A percentile compares a stretch with the other conserved stretches of the same genome.
phyloP scores from a whole-genome alignment of 2,797 vertebrate genomes.

The Craterocephalus amniculus region DNA sequence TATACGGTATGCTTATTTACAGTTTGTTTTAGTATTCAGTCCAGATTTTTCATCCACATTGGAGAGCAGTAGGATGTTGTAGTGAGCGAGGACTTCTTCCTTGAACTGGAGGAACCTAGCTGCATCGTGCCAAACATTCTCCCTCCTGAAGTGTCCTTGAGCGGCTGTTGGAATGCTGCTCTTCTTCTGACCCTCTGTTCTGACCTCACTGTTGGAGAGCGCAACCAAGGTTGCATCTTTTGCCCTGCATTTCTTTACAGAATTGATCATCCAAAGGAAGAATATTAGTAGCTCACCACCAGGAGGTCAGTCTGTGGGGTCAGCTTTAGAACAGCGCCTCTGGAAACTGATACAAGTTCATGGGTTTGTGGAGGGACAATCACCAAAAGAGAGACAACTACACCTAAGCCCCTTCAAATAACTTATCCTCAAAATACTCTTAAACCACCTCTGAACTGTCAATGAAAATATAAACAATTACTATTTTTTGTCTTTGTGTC shows the following conservation, averaged over 20 bases:
- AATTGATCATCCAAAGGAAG: conserved; percentile 68
- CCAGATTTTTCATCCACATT: conserved; percentile 1
- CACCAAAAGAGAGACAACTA: neutral
- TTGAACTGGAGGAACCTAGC: conserved; percentile 8
- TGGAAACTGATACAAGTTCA: conserved; percentile 38
- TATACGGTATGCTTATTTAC: conserved; percentile 11
- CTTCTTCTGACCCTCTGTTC: conserved; percentile 59
- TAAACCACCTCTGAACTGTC: conserved; percentile 14
- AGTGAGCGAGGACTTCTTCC: conserved; percentile 10
- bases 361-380: conserved; percentile 38
- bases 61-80: conserved; percentile 5
- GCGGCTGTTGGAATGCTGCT: conserved; percentile 40
- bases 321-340: conserved; percentile 50
- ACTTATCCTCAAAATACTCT: conserved; percentile 10
- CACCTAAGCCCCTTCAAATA: conserved; percentile 31
- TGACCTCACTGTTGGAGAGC: conserved; percentile 56
- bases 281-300: conserved; percentile 30
- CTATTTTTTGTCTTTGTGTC: no score
- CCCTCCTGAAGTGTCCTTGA: conserved; percentile 62
- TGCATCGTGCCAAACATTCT: neutral
- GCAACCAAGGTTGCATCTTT: conserved; percentile 38
- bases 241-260: neutral
- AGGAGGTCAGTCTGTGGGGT: conserved; percentile 53
- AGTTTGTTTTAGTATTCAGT: neutral
- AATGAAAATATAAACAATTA: no score